Percentiles rank a stretch among this genome's conserved stretches.
Conservation (phyloP, 2,888 invertebrate species). For the Malthinus flaveolus region DNA sequence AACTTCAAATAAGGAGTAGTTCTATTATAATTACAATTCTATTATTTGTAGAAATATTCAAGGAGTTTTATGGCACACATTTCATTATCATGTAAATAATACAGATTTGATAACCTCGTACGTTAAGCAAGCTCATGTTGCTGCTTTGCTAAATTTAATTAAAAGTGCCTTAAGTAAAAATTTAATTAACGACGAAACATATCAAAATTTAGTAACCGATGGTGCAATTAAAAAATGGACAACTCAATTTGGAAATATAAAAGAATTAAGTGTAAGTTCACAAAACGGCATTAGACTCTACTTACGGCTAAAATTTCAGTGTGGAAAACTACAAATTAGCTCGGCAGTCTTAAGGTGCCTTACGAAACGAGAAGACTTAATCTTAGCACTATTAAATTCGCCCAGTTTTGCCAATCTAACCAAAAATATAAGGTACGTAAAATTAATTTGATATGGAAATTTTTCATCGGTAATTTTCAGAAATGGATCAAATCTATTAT, state of each 20-base stretch:
- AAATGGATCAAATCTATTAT: constrained; percentile 57
- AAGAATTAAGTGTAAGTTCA: constrained; percentile 50
- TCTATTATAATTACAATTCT: too few species aligned
- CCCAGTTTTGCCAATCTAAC: constrained; percentile 55
- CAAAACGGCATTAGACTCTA: neutral
- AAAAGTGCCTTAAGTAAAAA: constrained; percentile 39
- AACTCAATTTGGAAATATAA: constrained; percentile 50
- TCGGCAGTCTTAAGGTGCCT: constrained; percentile 44
- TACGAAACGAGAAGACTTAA: constrained; percentile 32
- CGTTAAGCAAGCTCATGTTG: constrained; percentile 61
- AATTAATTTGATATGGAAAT: neutral
- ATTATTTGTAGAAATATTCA: constrained; percentile 51
- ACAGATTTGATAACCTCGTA: constrained; percentile 59
- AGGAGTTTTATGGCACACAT: constrained; percentile 60
- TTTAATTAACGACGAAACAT: constrained; percentile 21
- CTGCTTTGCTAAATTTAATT: constrained; percentile 59
- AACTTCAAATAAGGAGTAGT: constrained; percentile 24
- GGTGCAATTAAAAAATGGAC: constrained; percentile 57
- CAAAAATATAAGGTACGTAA: constrained; percentile 49
- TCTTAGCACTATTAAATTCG: constrained; percentile 53
- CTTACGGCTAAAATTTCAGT: constrained; percentile 42
- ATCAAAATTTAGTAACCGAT: constrained; percentile 41
- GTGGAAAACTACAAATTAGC: constrained; percentile 50
- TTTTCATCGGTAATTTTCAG: constrained; percentile 41
- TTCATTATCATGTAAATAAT: constrained; percentile 63